These are phyloP conservation scores for Holothuria glaberrima DNA, from an alignment of 35 echinoderm and acorn worm species.

Conservation along the genomic window DNA sequence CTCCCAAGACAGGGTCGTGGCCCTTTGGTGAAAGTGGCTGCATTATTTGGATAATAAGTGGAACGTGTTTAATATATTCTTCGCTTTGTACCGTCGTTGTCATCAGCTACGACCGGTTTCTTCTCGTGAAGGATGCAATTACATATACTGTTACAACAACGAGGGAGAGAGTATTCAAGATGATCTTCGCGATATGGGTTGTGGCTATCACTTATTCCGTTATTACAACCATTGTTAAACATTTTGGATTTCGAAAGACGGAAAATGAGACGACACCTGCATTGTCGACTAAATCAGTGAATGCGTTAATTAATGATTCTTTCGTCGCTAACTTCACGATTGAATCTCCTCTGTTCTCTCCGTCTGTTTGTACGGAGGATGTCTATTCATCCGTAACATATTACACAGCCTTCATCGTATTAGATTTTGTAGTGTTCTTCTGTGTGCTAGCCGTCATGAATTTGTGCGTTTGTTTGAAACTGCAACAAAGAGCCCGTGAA, in stretches of 20 bases:
- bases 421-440: neutral
- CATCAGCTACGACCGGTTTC: constrained; percentile 4
- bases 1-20: neutral
- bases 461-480: neutral
- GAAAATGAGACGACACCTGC: too few relatives aligned
- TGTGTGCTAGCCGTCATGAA: neutral
- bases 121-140: constrained; percentile 15
- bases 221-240: too few relatives aligned
- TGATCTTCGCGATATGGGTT: too few relatives aligned
- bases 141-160: neutral
- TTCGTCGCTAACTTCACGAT: neutral
- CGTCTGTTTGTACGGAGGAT: neutral
- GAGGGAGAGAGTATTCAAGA: neutral
- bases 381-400: neutral
- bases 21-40: neutral
- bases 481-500: too few relatives aligned
- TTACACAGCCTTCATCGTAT: neutral
- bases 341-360: neutral
- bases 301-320: neutral
- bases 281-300: neutral
- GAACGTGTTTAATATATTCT: neutral
- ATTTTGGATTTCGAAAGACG: too few relatives aligned
- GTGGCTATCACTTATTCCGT: too few relatives aligned
- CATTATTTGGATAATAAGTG: neutral
- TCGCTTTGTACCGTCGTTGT: neutral